Conservation (phyloP, 2,113 vertebrate species). For the Amphilophus citrinellus region DNA sequence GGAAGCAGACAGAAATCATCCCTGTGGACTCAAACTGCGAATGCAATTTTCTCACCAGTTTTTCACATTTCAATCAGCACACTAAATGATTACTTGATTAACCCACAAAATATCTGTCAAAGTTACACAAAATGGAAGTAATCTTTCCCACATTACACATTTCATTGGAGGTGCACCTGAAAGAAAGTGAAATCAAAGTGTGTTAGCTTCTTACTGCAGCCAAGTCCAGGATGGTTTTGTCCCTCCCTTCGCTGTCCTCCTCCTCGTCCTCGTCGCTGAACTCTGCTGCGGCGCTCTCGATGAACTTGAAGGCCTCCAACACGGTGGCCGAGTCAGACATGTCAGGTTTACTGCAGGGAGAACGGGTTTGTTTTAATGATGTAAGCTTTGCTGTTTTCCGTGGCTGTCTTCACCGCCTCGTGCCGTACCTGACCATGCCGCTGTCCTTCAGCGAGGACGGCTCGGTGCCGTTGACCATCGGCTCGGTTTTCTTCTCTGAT, state of each 20-base stretch:
- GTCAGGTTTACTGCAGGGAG: conserved; percentile 86
- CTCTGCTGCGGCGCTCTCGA: conserved; percentile 91
- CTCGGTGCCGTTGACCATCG: conserved; percentile 92
- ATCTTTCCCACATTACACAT: neutral
- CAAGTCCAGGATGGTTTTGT: conserved; percentile 88
- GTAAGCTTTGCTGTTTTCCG: fast-evolving
- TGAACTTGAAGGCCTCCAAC: conserved; percentile 94
- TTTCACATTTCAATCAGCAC: no score
- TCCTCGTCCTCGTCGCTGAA: conserved; percentile 96
- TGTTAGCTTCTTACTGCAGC: conserved; percentile 83
- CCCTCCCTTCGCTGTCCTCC: conserved; percentile 87
- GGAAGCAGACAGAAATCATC: neutral
- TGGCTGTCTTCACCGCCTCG: neutral
- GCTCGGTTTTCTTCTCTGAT: conserved; percentile 83
- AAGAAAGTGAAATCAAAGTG: neutral
- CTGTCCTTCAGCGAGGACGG: conserved; percentile 85
- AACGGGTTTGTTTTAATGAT: fast-evolving
- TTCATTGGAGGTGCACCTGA: neutral
- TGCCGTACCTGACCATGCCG: conserved; percentile 84
- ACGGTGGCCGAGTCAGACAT: conserved; percentile 90
- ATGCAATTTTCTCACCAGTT: neutral
- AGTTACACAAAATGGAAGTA: neutral
- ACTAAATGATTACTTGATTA: neutral
- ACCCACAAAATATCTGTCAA: neutral
- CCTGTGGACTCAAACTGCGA: neutral